A percentile compares a stretch with the other conserved stretches of the same genome.
phyloP scores from a whole-genome alignment of 2,888 invertebrate genomes.

The Diplazon laetatorius region DNA sequence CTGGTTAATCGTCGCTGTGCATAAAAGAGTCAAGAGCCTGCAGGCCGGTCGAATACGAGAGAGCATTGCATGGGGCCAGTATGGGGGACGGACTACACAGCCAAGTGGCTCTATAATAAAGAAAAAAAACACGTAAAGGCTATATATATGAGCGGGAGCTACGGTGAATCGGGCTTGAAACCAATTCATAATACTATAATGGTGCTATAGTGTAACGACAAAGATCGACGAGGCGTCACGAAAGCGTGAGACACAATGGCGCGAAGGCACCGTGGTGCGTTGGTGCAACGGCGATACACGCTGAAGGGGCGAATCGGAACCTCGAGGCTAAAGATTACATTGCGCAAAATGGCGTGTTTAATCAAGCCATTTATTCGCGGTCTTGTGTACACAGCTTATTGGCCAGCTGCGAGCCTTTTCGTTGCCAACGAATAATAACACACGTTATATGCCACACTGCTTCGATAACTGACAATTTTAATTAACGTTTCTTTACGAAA shows the following conservation, averaged over 20 bases:
- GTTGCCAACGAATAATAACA: constrained; percentile 7
- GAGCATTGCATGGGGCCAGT: neutral
- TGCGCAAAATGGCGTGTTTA: constrained; percentile 78
- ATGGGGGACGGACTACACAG: neutral
- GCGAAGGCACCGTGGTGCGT: constrained; percentile 24
- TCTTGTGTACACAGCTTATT: constrained; percentile 64
- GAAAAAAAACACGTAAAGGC: constrained; percentile 14
- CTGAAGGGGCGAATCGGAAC: constrained; percentile 60
- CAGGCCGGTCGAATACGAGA: neutral
- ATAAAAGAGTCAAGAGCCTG: constrained; percentile 16
- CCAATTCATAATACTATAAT: constrained; percentile 59
- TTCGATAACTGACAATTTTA: too few relatives aligned
- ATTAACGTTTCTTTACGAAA: too few relatives aligned
- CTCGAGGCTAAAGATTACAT: constrained; percentile 73
- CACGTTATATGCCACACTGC: too few relatives aligned
- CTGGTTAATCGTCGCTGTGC: constrained; percentile 33
- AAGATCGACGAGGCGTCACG: constrained; percentile 71
- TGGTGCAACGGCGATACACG: constrained; percentile 6
- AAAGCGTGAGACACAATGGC: constrained; percentile 67
- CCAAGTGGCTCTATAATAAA: constrained; percentile 35
- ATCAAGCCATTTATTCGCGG: constrained; percentile 78
- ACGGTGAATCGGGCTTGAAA: constrained; percentile 18
- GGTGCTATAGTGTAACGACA: constrained; percentile 54
- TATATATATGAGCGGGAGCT: neutral
- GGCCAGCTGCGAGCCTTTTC: neutral